Base-by-base conservation (phyloP, 2,797 vertebrate species). In the Buphagus erythrorhynchus region DNA sequence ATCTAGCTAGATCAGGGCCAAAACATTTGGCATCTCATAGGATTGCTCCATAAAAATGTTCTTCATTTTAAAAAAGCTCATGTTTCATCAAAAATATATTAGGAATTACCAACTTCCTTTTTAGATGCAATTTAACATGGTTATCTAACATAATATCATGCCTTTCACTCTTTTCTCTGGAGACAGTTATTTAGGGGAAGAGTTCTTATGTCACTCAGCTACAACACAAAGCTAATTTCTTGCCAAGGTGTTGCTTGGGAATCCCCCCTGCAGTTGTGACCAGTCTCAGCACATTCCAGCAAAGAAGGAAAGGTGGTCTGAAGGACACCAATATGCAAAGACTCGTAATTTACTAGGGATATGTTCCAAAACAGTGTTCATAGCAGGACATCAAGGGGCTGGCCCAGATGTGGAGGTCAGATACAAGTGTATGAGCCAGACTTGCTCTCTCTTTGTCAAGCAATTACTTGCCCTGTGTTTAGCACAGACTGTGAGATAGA, bases 21-120 rank as follows among this genome's bases (percentile, higher is more conserved):
- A 95, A 96, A 63, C 63, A 81, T 91, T 93, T 79, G 85, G 87
- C 93, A 79, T 83, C 82, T 91, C 42, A 55, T 38, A 91, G 66
- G 76, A 92, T 69, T 86, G 66, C 76, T 87, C 73, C 68, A 59
- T 96, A 82, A 89, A 96, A 94, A 92, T 77, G 63, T 45, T 86
- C 77, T 92, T 95, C 8, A 54, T 94, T 85, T 77, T 15, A 13
- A 48, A 90, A 91, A 84, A 73, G 52, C 59, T 81, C 49, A 45
- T 69, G 58, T 93, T 94, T 94, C 66, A 86, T 78, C 2, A 77
- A 83, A 95, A 91, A 83, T 42, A 49, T 28, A 80, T 75, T 68
- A 52, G 46, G 43, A 91, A 92, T 72, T 63, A 91, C 46, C 48
- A 86, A 13, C 66, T 81, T 91, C 69, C 73, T 90, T 91, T 89